These are phyloP conservation scores for Acleris holmiana DNA, from an alignment of 2,888 invertebrate species.

Conservation along the genomic window DNA sequence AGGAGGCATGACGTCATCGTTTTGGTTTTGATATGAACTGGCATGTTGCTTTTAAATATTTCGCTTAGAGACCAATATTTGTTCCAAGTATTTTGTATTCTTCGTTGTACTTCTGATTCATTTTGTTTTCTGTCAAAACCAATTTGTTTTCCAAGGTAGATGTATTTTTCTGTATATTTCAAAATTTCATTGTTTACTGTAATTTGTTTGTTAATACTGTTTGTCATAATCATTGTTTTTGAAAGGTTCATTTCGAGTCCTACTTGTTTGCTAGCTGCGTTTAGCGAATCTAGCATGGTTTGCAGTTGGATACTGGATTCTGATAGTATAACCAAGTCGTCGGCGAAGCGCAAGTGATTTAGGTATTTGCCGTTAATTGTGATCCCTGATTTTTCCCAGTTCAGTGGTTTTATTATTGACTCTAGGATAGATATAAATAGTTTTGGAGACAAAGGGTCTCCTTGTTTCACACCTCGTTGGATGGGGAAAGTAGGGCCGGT, in stretches of 20 bases:
- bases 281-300: constrained; percentile 11
- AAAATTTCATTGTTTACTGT: not conserved
- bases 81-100: too few species aligned
- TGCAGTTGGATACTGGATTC: constrained; percentile 16
- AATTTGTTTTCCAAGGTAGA: not conserved
- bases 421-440: constrained; percentile 35
- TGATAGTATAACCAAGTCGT: constrained; percentile 22
- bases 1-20: too few species aligned
- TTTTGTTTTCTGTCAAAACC: constrained; percentile 5
- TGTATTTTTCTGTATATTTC: too few species aligned
- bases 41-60: too few species aligned
- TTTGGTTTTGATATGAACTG: too few species aligned
- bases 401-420: constrained; percentile 41
- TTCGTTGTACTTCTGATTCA: constrained; percentile 5
- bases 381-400: not conserved
- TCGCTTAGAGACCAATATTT: too few species aligned
- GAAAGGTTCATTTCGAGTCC: constrained; percentile 24
- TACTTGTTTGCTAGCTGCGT: constrained; percentile 1
- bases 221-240: constrained; percentile 21
- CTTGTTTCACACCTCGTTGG: constrained; percentile 34
- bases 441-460: constrained; percentile 27
- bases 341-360: too few species aligned
- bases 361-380: not conserved
- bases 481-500: constrained; percentile 15
- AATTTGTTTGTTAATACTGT: constrained; percentile 2